Evolutionary conservation across 64 coral and sea anemone species (phyloP), one percentile per base, ranked within the genome.

Genomic region (Trachythela sp.): DNA sequence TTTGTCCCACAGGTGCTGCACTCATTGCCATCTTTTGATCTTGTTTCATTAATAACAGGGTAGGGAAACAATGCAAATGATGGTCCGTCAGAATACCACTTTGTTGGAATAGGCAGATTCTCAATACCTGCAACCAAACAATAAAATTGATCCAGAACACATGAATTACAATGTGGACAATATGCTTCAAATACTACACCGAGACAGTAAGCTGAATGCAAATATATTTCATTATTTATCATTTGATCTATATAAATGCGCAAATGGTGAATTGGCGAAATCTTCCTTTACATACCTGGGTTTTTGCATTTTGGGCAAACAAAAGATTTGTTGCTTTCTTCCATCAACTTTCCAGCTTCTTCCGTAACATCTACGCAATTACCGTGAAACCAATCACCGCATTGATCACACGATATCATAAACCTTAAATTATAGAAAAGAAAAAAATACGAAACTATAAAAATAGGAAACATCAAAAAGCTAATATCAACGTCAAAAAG

Each of bases 291-390:
- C 54, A 87, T 87, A 87, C 85, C 85, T 56, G 85, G 85, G n/a
- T 87, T 87, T 54, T 87, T 49, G 85, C 85, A 87, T 87, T 87
- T 54, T 54, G 85, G 85, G 32, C 85, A 87, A 33, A 87, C 85
- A 87, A 87, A 87, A 33, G 50, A 54, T 36, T 32, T 30, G 24
- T 87, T 56, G 38, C 41, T 48, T 43, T 40, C 45, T 48, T 85
- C 84, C 27, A 85, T 85, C 36, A 17, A 42, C 45, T 38, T 48
- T 48, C 38, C 40, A 11, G 45, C 45, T 38, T 85, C 84, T 29
- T 85, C 35, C 35, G n/a, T 85, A 20, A 85, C 30, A 15, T 29
- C 42, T 26, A 85, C 84, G 42, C 84, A 85, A 30, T 48, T 48
- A 29, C 84, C 84, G 41, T 85, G 35, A 40, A 85, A 85, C 84